Conservation (phyloP, 2,888 invertebrate species). For the Diachrysia chrysitis region DNA sequence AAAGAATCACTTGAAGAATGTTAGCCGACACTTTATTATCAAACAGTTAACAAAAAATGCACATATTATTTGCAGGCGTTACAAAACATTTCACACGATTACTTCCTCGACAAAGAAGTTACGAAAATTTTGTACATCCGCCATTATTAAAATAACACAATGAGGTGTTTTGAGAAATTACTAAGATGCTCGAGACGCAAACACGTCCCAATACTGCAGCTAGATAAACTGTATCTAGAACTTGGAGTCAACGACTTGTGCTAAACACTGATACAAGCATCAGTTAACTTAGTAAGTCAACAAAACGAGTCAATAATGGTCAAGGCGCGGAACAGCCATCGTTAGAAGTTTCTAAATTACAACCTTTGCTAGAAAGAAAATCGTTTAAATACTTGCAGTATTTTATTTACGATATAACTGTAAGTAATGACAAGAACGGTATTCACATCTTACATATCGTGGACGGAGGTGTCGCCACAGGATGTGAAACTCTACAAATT, state of each 20-base stretch:
- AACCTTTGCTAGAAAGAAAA: constrained; percentile 27
- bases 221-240: constrained; percentile 53
- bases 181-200: constrained; percentile 74
- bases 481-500: constrained; percentile 60
- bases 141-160: constrained; percentile 78
- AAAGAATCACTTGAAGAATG: constrained; percentile 51
- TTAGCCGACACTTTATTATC: constrained; percentile 48
- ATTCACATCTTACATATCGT: not conserved
- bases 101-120: constrained; percentile 86
- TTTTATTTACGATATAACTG: not conserved
- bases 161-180: constrained; percentile 77
- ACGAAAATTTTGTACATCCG: constrained; percentile 85
- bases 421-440: constrained; percentile 3
- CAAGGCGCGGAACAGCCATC: constrained; percentile 13
- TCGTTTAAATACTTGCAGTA: constrained; percentile 14
- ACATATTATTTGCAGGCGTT: constrained; percentile 62
- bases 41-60: constrained; percentile 67
- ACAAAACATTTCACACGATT: constrained; percentile 82
- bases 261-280: constrained; percentile 36
- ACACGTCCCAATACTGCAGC: constrained; percentile 36
- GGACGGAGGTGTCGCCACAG: constrained; percentile 39
- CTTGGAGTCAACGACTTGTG: constrained; percentile 58
- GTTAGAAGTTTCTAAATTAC: constrained; percentile 20
- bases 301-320: constrained; percentile 37
- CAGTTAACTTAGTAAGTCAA: constrained; percentile 35